Conservation (phyloP, 2,113 vertebrate genomes). For the Microcebus ravelobensis region DNA sequence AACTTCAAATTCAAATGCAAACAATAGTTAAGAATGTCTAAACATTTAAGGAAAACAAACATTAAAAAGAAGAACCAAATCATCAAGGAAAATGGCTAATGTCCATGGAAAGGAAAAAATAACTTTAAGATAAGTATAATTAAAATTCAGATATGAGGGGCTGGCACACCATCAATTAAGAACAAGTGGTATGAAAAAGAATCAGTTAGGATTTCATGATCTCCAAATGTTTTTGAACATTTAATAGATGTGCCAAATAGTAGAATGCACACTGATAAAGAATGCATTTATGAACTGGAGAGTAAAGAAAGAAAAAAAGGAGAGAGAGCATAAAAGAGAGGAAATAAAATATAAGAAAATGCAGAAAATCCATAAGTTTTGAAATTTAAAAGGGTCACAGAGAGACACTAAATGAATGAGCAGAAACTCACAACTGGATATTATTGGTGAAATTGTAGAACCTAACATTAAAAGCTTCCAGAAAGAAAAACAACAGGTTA, state of each 20-base stretch:
- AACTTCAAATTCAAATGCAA: conserved; percentile 57
- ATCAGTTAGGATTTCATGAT: not conserved
- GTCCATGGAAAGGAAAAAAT: conserved; percentile 7
- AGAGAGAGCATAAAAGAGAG: not conserved
- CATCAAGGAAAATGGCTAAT: conserved; percentile 42
- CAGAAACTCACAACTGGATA: not conserved
- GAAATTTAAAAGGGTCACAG: not conserved
- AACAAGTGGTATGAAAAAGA: not conserved
- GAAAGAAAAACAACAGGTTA: conserved; percentile 4
- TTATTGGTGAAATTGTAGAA: not conserved
- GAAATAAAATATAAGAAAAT: not conserved
- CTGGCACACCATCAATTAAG: not conserved
- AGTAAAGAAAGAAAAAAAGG: not conserved
- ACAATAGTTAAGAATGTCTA: conserved; percentile 49
- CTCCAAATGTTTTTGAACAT: conserved; percentile 1
- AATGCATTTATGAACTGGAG: not conserved
- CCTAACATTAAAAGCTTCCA: not conserved
- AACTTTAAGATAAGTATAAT: conserved; percentile 35
- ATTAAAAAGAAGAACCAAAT: conserved; percentile 35
- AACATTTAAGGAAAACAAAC: conserved; percentile 58
- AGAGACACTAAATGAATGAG: not conserved
- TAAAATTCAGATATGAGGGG: not conserved
- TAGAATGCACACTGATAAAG: not conserved
- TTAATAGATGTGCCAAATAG: not conserved
- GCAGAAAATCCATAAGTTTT: not conserved